Percentiles rank a stretch among this genome's conserved stretches.
These are phyloP conservation scores for Chelonoidis abingdonii DNA, from an alignment of 2,113 vertebrate species.

Conservation along the genomic window DNA sequence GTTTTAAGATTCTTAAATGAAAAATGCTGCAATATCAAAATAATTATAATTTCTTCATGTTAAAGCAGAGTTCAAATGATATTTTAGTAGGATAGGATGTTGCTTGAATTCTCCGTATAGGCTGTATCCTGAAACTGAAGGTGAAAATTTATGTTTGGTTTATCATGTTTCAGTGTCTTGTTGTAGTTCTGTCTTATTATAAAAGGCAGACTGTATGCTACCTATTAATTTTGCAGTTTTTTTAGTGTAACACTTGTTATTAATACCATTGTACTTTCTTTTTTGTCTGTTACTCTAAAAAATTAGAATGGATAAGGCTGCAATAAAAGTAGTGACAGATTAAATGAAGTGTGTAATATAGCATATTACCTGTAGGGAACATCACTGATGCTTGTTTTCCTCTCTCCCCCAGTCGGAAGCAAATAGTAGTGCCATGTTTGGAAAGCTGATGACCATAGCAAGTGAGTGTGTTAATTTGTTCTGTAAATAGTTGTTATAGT, in stretches of 20 bases:
- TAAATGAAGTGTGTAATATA: not conserved
- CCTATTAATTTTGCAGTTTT: not conserved
- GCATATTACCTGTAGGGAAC: not conserved
- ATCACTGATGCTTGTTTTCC: not conserved
- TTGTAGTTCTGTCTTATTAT: not conserved
- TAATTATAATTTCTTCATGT: not conserved
- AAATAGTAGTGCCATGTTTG: conserved; percentile 95
- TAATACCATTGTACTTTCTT: not conserved
- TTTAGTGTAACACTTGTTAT: not conserved
- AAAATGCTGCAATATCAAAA: not conserved
- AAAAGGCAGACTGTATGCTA: not conserved
- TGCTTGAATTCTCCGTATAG: not conserved
- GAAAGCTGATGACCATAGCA: conserved; percentile 97
- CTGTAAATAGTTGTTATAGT: not conserved
- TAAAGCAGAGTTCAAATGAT: not conserved
- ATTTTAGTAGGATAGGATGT: not conserved
- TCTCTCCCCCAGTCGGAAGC: conserved; percentile 89
- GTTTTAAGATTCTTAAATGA: not conserved
- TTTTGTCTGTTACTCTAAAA: not conserved
- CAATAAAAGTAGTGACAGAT: not conserved
- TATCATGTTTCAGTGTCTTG: not conserved
- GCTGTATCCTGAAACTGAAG: not conserved
- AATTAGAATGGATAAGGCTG: not conserved
- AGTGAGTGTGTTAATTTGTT: conserved; percentile 85
- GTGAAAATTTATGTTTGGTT: not conserved